Percentiles rank a stretch among this genome's conserved stretches.
Evolutionary conservation across 2,888 invertebrate species (phyloP).

Genomic region (Ramazzottius varieornatus): DNA sequence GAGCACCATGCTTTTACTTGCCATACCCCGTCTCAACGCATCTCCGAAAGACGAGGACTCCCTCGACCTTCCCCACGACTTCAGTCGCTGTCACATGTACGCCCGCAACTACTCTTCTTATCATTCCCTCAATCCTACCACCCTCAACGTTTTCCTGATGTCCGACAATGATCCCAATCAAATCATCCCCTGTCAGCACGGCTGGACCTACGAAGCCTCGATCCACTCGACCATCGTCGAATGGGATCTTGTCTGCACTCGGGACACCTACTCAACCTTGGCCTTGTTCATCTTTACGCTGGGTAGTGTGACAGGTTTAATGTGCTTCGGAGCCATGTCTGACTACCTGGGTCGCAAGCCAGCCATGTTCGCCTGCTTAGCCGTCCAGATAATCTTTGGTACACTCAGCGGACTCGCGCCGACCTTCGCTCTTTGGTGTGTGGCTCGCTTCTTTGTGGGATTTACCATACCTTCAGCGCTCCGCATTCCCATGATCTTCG

Average conservation of each 20-base stretch:
- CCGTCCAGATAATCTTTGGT: neutral
- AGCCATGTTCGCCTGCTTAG: neutral
- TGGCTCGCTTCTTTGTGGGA: neutral
- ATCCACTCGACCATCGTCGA: neutral
- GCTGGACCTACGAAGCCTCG: neutral
- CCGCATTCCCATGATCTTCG: conserved; percentile 1
- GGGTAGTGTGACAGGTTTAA: neutral
- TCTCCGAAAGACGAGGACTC: neutral
- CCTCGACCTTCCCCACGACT: neutral
- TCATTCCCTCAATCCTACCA: neutral
- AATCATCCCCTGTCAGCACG: neutral
- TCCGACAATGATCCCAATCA: neutral
- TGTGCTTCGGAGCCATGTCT: neutral
- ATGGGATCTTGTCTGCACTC: neutral
- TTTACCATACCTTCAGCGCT: neutral
- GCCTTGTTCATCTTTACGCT: neutral
- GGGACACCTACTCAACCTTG: neutral
- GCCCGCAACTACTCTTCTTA: neutral
- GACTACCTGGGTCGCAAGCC: neutral
- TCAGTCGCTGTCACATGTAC: neutral
- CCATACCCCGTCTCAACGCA: neutral
- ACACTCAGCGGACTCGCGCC: neutral
- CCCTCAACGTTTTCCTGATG: neutral
- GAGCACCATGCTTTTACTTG: neutral
- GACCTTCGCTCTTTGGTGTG: neutral